A percentile compares a stretch with the other conserved stretches of the same genome.
Evolutionary conservation across 2,113 vertebrate species (phyloP).

Genomic region (Vidua macroura): DNA sequence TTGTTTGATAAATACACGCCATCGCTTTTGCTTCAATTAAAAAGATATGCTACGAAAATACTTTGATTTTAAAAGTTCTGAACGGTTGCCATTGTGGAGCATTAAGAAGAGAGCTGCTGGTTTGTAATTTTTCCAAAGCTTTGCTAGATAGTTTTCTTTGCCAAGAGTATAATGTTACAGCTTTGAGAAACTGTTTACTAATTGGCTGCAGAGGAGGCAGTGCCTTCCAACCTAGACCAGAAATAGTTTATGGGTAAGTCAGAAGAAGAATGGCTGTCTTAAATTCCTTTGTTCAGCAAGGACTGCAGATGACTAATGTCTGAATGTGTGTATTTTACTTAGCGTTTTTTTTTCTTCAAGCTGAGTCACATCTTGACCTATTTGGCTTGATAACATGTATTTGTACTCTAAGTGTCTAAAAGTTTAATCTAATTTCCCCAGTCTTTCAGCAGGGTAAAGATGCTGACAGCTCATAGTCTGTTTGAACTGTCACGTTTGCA

Average conservation of each 20-base stretch:
- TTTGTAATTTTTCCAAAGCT: constrained; percentile 20
- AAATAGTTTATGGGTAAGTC: constrained; percentile 12
- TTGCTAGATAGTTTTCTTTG: constrained; percentile 3
- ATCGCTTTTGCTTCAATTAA: background rate
- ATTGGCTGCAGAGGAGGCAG: constrained; percentile 44
- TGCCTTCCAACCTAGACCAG: constrained; percentile 16
- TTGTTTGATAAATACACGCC: background rate
- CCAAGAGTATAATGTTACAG: constrained; percentile 26
- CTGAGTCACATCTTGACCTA: constrained; percentile 58
- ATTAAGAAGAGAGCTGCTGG: constrained; percentile 9
- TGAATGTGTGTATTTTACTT: constrained; percentile 1
- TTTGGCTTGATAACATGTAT: constrained; percentile 48
- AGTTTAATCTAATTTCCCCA: constrained; percentile 17
- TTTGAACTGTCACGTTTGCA: background rate
- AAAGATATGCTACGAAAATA: background rate
- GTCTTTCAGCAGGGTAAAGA: background rate
- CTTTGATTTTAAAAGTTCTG: background rate
- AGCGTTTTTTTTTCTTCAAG: background rate
- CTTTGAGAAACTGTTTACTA: constrained; percentile 35
- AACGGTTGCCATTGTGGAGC: background rate
- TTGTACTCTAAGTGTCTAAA: background rate
- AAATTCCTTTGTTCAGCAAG: constrained; percentile 29
- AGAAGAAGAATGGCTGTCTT: constrained; percentile 5
- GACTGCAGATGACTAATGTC: constrained; percentile 30
- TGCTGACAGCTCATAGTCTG: background rate